Conservation (phyloP, 2,113 vertebrate genomes). For the Scortum barcoo region DNA sequence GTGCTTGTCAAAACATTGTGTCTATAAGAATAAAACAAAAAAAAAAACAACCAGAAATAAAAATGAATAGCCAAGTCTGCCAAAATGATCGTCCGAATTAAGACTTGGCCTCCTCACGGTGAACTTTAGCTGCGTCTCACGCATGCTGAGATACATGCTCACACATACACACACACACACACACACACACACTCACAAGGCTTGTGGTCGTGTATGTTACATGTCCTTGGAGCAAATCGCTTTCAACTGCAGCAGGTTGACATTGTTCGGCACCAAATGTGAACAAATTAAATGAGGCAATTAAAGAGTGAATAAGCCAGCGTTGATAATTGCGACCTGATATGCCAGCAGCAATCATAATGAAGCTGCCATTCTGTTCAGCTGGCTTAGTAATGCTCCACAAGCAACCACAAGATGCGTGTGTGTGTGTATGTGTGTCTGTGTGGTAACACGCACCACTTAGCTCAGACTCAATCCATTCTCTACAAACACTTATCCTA, state of each 20-base stretch:
- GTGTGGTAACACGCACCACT: neutral
- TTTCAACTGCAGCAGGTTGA: slow-evolving; percentile 84
- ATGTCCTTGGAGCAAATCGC: slow-evolving; percentile 82
- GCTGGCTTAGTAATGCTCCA: slow-evolving; percentile 68
- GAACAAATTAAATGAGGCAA: slow-evolving; percentile 88
- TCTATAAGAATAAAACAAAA: neutral
- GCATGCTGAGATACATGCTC: slow-evolving; percentile 14
- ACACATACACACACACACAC: neutral
- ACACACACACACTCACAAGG: slow-evolving; percentile 13
- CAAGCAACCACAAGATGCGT: slow-evolving; percentile 52
- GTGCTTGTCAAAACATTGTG: neutral
- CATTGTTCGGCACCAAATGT: slow-evolving; percentile 84
- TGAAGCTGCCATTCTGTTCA: slow-evolving; percentile 79
- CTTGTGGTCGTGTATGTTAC: slow-evolving; percentile 62
- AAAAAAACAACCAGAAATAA: neutral
- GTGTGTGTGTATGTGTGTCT: neutral
- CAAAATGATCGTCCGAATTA: neutral
- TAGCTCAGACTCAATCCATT: slow-evolving; percentile 29
- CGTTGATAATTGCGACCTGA: slow-evolving; percentile 84
- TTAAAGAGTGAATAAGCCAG: slow-evolving; percentile 86
- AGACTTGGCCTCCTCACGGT: neutral
- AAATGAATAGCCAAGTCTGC: neutral
- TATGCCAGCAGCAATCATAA: slow-evolving; percentile 84
- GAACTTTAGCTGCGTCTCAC: neutral
- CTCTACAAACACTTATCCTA: slow-evolving; percentile 43